Conservation (phyloP, 2,113 vertebrate species). For the Odocoileus hemionus region DNA sequence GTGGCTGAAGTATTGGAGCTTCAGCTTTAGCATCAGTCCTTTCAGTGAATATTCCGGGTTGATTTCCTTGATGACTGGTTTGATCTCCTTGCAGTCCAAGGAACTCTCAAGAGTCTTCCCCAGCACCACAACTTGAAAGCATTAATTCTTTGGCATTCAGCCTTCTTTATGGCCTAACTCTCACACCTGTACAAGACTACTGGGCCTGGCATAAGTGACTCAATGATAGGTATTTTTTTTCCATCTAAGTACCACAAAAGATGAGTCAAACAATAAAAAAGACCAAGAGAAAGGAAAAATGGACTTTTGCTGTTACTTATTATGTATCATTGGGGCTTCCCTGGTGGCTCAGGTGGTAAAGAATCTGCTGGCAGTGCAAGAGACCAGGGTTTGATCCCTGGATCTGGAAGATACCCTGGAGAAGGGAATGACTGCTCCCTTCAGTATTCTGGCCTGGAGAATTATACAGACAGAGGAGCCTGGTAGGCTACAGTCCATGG, state of each 20-base stretch:
- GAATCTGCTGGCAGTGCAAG: background rate
- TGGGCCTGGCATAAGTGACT: background rate
- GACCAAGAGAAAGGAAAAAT: background rate
- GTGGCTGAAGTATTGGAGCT: background rate
- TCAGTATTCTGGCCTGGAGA: background rate
- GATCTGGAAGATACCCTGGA: background rate
- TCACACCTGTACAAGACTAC: background rate
- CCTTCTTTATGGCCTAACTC: background rate
- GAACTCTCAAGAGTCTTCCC: background rate
- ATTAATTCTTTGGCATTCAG: background rate
- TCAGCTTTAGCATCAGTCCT: background rate
- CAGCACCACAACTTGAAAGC: background rate
- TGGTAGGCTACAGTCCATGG: background rate
- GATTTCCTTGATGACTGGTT: background rate
- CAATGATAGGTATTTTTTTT: background rate
- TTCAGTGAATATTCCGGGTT: background rate
- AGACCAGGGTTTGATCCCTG: background rate
- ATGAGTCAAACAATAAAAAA: background rate
- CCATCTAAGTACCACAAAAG: background rate
- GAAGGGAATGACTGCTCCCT: background rate
- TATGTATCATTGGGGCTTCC: background rate
- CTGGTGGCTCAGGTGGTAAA: background rate
- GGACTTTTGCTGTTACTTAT: background rate
- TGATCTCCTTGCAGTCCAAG: background rate
- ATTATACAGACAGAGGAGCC: background rate